Evolutionary conservation across 2,888 invertebrate species (phyloP).

Genomic region (Xylota segnis): DNA sequence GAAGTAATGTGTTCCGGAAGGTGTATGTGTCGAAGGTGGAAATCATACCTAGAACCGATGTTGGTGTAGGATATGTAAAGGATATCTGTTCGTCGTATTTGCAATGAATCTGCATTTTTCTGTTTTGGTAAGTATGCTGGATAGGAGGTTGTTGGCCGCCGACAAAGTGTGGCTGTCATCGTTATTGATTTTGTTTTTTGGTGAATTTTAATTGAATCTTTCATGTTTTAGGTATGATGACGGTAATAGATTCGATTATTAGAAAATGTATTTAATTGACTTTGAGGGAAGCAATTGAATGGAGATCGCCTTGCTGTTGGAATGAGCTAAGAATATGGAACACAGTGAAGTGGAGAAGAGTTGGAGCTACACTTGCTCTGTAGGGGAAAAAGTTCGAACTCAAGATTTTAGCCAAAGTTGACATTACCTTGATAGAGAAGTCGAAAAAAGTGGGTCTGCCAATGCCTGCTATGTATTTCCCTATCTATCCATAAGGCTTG

Average conservation of each 20-base stretch:
- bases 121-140: neutral
- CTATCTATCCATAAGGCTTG: too few relatives aligned
- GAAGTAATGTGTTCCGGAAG: slow-evolving; percentile 22
- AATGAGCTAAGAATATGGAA: too few relatives aligned
- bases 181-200: neutral
- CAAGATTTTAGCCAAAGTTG: too few relatives aligned
- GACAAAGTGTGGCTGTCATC: slow-evolving; percentile 17
- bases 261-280: neutral
- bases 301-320: too few relatives aligned
- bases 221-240: neutral
- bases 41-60: neutral
- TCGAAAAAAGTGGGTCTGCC: too few relatives aligned
- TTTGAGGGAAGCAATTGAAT: neutral
- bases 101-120: slow-evolving; percentile 17
- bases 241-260: neutral
- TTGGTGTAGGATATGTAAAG: neutral
- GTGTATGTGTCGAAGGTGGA: slow-evolving; percentile 1
- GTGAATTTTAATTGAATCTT: neutral
- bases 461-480: too few relatives aligned
- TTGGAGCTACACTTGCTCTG: too few relatives aligned
- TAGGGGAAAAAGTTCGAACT: too few relatives aligned
- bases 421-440: too few relatives aligned
- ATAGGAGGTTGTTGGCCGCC: slow-evolving; percentile 8
- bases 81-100: slow-evolving; percentile 2
- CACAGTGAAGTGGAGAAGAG: too few relatives aligned